Evolutionary conservation across 1,140 invertebrate species (phyloP), one percentile per base, ranked within the genome.

Genomic region (Tetragonula clypearis): DNA sequence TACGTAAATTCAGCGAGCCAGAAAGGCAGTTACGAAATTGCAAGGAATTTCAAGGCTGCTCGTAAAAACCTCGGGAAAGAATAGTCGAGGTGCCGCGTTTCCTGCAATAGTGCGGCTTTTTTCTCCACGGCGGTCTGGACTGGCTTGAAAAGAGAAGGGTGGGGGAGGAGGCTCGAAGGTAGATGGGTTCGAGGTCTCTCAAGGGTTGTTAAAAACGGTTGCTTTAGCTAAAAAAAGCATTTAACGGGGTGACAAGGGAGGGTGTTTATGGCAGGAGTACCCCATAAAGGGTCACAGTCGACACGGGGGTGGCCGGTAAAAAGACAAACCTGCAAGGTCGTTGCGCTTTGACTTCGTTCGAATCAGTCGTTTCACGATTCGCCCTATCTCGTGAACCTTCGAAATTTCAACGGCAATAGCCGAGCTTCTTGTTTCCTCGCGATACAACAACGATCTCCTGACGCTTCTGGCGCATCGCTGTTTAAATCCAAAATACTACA

Each of bases 41-140:
- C 91, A 84, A 88, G 81, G 90, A 92, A 92, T 92, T 87, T 91
- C 93, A 94, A 94, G 93, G 94, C 89, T 92, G 86, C 79, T 88
- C 88, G 87, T 92, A 90, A 93, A 90, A 93, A 88, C 72, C 79
- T 81, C 77, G 86, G 77, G 79, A 79, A 87, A 93, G 90, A 94
- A 94, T 92, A 87, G 91, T 83, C 91, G 77, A 88, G 49, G 85
- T 84, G 80, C 85, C 76, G 83, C 56, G 85, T 89, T 95, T 95
- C 94, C 94, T 94, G 92, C 92, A 94, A 94, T 91, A 94, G 90
- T 91, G 92, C 85, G 92, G 93, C 92, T 91, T 90, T 92, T 92
- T 90, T 86, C 87, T 88, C 74, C 88, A 84, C 87, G 85, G 77
- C 78, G 75, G 74, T 66, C 72, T n/a, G n/a, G 65, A 19, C 55